Conservation (phyloP, 2,888 invertebrate genomes). For the Spodoptera exigua region DNA sequence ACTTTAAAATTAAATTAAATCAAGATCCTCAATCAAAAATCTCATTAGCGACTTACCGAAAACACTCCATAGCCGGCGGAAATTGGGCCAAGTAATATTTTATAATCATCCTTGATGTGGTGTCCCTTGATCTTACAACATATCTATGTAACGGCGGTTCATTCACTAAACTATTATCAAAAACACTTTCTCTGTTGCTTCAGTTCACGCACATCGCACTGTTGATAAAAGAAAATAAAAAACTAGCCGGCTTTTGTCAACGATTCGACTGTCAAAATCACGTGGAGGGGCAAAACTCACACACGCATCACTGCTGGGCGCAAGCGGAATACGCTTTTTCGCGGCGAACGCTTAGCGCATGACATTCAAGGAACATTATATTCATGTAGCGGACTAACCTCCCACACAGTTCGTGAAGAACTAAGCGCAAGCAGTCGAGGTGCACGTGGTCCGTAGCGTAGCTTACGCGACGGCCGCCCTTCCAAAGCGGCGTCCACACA, state of each 20-base stretch:
- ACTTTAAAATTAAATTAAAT: conserved; percentile 64
- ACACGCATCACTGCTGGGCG: conserved; percentile 72
- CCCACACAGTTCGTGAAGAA: conserved; percentile 89
- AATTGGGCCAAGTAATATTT: conserved; percentile 68
- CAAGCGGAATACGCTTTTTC: conserved; percentile 78
- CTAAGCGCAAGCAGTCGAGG: conserved; percentile 87
- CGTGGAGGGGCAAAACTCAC: conserved; percentile 77
- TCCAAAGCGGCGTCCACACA: conserved; percentile 78
- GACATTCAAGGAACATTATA: conserved; percentile 82
- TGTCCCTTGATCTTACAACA: conserved; percentile 70
- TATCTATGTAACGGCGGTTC: conserved; percentile 63
- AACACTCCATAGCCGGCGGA: conserved; percentile 76
- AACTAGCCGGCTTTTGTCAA: conserved; percentile 73
- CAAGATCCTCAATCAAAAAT: conserved; percentile 69
- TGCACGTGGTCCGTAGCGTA: conserved; percentile 87
- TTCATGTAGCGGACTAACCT: conserved; percentile 87
- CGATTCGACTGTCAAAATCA: conserved; percentile 84
- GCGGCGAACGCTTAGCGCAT: conserved; percentile 80
- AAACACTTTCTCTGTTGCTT: conserved; percentile 75
- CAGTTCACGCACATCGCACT: conserved; percentile 67
- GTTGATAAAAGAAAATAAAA: conserved; percentile 66
- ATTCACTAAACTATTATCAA: conserved; percentile 72
- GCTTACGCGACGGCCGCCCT: conserved; percentile 88
- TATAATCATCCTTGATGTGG: conserved; percentile 67
- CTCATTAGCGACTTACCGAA: conserved; percentile 76